Percentiles rank a stretch among this genome's conserved stretches.
phyloP scores from a whole-genome alignment of 2,888 invertebrate genomes.

The Caenorhabditis afra region DNA sequence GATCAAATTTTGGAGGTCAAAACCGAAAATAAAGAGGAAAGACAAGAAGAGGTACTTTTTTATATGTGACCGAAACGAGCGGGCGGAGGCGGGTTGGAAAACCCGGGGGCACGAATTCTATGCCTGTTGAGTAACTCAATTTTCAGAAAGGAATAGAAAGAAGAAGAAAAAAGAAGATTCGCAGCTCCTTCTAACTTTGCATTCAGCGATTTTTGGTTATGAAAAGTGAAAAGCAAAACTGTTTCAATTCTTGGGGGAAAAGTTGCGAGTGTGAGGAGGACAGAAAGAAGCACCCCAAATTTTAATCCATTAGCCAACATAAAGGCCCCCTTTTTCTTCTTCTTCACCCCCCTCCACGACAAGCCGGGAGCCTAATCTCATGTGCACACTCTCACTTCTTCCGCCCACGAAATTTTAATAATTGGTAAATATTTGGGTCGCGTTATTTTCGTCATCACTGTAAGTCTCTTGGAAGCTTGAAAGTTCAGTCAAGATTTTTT shows the following conservation, averaged over 20 bases:
- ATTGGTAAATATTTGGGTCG: constrained; percentile 42
- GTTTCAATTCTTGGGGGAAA: no score
- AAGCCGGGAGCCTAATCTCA: constrained; percentile 46
- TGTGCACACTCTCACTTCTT: constrained; percentile 34
- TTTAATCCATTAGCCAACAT: constrained; percentile 61
- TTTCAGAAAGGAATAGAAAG: not conserved
- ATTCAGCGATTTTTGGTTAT: no score
- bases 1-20: constrained; percentile 27
- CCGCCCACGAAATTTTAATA: constrained; percentile 55
- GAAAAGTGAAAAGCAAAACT: no score
- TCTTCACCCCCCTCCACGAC: constrained; percentile 28
- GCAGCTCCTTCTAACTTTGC: not conserved
- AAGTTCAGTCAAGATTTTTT: no score
- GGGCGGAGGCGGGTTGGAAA: not conserved
- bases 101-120: not conserved
- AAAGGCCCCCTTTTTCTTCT: constrained; percentile 27
- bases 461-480: not conserved
- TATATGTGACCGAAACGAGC: not conserved
- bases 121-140: not conserved
- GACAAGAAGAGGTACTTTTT: constrained; percentile 5
- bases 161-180: not conserved
- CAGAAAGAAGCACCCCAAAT: constrained; percentile 2
- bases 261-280: constrained; percentile 9
- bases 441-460: constrained; percentile 17
- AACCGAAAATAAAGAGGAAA: not conserved